Base-by-base conservation (phyloP, 1,140 invertebrate genomes). In the Leptinotarsa lineolata region DNA sequence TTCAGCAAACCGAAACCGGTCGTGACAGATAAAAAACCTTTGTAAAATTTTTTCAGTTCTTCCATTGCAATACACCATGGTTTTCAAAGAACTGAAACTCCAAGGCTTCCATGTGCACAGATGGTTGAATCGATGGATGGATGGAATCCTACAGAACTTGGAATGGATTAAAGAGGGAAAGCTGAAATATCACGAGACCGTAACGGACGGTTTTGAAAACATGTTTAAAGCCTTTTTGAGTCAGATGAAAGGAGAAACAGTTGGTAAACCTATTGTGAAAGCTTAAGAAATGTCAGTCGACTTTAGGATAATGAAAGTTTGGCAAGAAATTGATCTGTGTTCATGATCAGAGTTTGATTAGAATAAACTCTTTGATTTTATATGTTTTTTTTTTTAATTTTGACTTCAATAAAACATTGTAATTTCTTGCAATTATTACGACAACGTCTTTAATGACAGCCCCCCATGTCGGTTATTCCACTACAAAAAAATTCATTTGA, bases 121-220 rank as follows among this genome's bases (percentile, higher is more conserved):
- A 63, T 91, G 86, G 85, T 45, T 59, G 0, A 78, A 88, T 54
- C 83, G 86, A 24, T 89, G 86, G 83, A 73, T 77, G 12, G 87
- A 91, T 79, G 89, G 88, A 2, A 86, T 91, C 16, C 65, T 81
- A 4, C 84, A 92, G 77, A 89, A 91, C 81, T 74, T 87, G 5
- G 75, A 88, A 74, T 91, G 85, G 87, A 85, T 90, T 39, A 75
- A 81, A 16, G 84, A 88, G 83, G 90, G 89, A 21, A 90, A 90
- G 83, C 68, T 93, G 2, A 88, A 88, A 79, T 89, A 88, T 76
- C 83, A 80, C 64, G 91, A 92, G 84, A 89, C 89, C 5, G 77
- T 90, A 6, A 88, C 87, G 0, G 81, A 90, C 59, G 91, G 91
- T 12, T 92, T 93, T 78, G 89, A 92, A 61, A 89, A 90, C 71